Percentiles rank a stretch among this genome's conserved stretches.
phyloP scores from a whole-genome alignment of 2,888 invertebrate genomes.

The Erebia palarica region DNA sequence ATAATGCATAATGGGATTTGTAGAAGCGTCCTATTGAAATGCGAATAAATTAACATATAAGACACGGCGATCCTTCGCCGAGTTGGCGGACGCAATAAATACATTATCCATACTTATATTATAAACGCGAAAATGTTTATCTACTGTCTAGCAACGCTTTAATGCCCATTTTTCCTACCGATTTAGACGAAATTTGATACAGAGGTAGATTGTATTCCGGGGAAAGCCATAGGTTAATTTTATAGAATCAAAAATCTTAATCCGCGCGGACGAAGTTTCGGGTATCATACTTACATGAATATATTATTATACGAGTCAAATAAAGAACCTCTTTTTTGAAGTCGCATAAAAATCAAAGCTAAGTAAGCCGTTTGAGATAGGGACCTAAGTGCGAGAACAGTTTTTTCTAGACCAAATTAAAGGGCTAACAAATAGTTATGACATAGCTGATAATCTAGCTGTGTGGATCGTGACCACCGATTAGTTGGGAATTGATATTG shows the following conservation, averaged over 20 bases:
- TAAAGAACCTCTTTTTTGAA: no score
- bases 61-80: slow-evolving; percentile 52
- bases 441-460: slow-evolving; percentile 54
- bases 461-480: slow-evolving; percentile 64
- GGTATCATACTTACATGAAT: not conserved
- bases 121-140: no score
- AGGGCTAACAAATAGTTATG: slow-evolving; percentile 36
- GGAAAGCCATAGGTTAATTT: no score
- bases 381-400: slow-evolving; percentile 31
- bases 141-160: no score
- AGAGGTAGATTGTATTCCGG: no score
- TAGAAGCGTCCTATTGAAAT: slow-evolving; percentile 70
- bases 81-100: slow-evolving; percentile 64
- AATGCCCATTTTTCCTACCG: no score
- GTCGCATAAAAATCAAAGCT: not conserved
- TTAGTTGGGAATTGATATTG: slow-evolving; percentile 64
- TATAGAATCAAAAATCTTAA: no score
- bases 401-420: slow-evolving; percentile 43
- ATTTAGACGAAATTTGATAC: no score
- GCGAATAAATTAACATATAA: slow-evolving; percentile 74
- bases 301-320: not conserved
- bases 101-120: slow-evolving; percentile 29
- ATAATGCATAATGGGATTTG: slow-evolving; percentile 51
- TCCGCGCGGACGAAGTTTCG: not conserved
- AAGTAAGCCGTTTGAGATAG: not conserved